phyloP scores from a whole-genome alignment of 2,888 invertebrate genomes.

The Pardosa pseudoannulata region DNA sequence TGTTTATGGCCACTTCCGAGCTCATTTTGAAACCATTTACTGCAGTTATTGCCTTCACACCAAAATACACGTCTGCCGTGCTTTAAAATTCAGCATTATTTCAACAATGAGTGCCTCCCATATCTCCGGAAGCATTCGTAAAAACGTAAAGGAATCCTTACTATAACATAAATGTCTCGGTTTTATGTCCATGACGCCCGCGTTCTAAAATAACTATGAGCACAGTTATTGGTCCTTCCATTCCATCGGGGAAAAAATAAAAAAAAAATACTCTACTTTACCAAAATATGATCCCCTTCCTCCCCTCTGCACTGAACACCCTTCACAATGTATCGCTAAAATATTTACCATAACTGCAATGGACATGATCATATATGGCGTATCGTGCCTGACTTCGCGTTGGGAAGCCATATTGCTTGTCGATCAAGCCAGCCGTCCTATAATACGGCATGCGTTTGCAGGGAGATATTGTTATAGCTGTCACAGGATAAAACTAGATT shows the following conservation, averaged over 20 bases:
- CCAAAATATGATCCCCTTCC: constrained; percentile 12
- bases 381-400: not conserved
- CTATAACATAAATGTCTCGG: not conserved
- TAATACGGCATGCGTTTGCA: not conserved
- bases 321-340: constrained; percentile 37
- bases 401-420: not conserved
- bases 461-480: not conserved
- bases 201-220: not conserved
- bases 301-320: not conserved
- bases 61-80: not conserved
- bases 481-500: not conserved
- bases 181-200: not conserved
- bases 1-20: no score
- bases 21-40: not conserved
- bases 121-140: not conserved
- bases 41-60: not conserved
- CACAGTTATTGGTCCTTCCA: not conserved
- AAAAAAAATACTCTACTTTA: not conserved
- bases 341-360: constrained; percentile 59
- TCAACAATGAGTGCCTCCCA: not conserved
- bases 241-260: no score
- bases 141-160: not conserved
- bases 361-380: constrained; percentile 41
- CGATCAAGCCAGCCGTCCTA: not conserved
- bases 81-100: constrained; percentile 5